Conservation (phyloP, 2,888 invertebrate genomes). For the Theristus sp. region DNA sequence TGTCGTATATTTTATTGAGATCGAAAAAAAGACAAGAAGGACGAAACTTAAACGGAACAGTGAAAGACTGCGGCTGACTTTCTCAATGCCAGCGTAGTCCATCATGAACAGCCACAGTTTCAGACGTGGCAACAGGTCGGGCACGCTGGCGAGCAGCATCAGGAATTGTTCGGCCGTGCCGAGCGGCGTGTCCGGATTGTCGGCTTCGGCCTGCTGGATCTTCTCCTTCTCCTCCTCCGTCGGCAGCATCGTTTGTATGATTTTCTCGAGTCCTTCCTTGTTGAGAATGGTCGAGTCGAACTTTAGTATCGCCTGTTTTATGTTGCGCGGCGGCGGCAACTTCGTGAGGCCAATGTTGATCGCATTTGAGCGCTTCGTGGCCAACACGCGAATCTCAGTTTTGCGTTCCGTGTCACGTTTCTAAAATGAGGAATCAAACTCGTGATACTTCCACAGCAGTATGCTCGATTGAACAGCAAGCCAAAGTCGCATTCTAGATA, state of each 20-base stretch:
- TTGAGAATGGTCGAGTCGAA: conserved; percentile 98
- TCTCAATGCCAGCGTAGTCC: conserved; percentile 88
- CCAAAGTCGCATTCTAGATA: too few species aligned
- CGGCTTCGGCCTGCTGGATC: conserved; percentile 83
- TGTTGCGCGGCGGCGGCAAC: conserved; percentile 84
- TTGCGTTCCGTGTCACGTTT: conserved; percentile 16
- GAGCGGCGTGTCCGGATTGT: conserved; percentile 67
- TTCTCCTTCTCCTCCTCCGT: conserved; percentile 54
- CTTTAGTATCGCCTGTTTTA: conserved; percentile 55
- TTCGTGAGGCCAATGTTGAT: conserved; percentile 99
- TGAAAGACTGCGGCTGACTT: conserved; percentile 41
- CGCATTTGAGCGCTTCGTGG: conserved; percentile 90
- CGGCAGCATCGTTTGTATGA: conserved; percentile 81
- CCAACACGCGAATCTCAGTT: conserved; percentile 67
- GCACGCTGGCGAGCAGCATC: conserved; percentile 82
- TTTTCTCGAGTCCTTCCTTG: conserved; percentile 58
- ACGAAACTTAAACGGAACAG: too few species aligned
- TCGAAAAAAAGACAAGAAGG: not conserved
- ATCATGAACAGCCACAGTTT: conserved; percentile 96
- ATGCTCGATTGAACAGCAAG: not conserved
- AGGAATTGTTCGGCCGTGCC: conserved; percentile 97
- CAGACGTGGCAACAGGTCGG: conserved; percentile 66
- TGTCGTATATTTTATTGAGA: not conserved
- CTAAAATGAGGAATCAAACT: conserved; percentile 9
- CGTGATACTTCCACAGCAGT: too few species aligned